Conservation (phyloP, 1,140 invertebrate genomes). For the Catajapyx aquilonaris region DNA sequence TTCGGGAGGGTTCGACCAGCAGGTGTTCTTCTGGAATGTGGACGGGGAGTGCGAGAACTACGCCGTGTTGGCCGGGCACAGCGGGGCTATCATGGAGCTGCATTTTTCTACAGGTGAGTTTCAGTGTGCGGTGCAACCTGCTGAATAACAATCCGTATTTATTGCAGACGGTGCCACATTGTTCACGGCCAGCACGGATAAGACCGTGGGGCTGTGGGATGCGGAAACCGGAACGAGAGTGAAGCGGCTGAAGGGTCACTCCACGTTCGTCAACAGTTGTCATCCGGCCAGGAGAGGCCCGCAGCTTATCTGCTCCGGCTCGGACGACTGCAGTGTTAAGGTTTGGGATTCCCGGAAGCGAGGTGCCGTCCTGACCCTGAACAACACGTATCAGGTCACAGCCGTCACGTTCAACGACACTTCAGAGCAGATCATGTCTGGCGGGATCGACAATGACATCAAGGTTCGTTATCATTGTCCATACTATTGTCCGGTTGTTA, state of each 20-base stretch:
- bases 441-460: constrained; percentile 93
- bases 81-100: constrained; percentile 88
- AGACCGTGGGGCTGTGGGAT: constrained; percentile 90
- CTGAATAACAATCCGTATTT: no score
- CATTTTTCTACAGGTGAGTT: constrained; percentile 91
- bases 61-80: constrained; percentile 76
- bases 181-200: constrained; percentile 87
- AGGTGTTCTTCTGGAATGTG: constrained; percentile 93
- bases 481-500: not conserved
- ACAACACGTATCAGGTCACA: constrained; percentile 68
- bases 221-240: constrained; percentile 32
- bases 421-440: constrained; percentile 69
- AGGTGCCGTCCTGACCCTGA: constrained; percentile 50
- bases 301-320: constrained; percentile 72
- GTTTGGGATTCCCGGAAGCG: constrained; percentile 78
- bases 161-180: constrained; percentile 66
- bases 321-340: constrained; percentile 84
- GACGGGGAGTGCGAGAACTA: constrained; percentile 98
- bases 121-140: no score
- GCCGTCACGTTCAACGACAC: constrained; percentile 90
- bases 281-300: constrained; percentile 62
- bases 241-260: constrained; percentile 38
- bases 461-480: no score
- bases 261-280: constrained; percentile 70
- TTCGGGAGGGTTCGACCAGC: constrained; percentile 87